Percentiles rank a stretch among this genome's conserved stretches.
These are phyloP conservation scores for Zophobas atratus DNA, from an alignment of 1,140 invertebrate species.

Conservation along the genomic window DNA sequence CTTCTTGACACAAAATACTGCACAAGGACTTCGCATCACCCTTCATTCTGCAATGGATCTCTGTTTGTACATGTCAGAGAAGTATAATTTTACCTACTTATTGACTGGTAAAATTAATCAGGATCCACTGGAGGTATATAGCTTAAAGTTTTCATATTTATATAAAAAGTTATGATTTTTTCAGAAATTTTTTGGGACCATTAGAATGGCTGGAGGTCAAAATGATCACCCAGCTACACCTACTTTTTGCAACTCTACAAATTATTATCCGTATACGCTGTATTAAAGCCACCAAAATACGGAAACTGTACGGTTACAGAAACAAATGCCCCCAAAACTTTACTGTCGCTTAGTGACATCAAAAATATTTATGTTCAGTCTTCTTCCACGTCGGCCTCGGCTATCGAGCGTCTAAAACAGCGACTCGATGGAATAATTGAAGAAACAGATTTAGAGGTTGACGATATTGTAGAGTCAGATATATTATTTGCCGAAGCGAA, in stretches of 20 bases:
- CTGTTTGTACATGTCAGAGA: background rate
- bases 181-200: too few relatives aligned
- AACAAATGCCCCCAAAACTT: too few relatives aligned
- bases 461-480: background rate
- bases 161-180: too few relatives aligned
- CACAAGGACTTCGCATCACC: background rate
- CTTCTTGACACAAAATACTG: background rate
- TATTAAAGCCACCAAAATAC: too few relatives aligned
- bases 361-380: background rate
- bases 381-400: too few relatives aligned
- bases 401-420: too few relatives aligned
- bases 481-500: background rate
- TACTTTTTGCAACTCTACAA: too few relatives aligned
- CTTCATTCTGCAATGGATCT: background rate
- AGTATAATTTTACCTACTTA: conserved; percentile 3
- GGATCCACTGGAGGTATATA: background rate
- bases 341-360: background rate
- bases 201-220: too few relatives aligned
- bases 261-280: too few relatives aligned
- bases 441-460: background rate
- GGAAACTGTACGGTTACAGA: too few relatives aligned
- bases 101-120: background rate
- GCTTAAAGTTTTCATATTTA: too few relatives aligned
- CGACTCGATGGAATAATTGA: background rate
- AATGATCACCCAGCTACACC: too few relatives aligned